Evolutionary conservation across 1,140 invertebrate species (phyloP), one percentile per base, ranked within the genome.

Genomic region (Dolichoris vasculosae): DNA sequence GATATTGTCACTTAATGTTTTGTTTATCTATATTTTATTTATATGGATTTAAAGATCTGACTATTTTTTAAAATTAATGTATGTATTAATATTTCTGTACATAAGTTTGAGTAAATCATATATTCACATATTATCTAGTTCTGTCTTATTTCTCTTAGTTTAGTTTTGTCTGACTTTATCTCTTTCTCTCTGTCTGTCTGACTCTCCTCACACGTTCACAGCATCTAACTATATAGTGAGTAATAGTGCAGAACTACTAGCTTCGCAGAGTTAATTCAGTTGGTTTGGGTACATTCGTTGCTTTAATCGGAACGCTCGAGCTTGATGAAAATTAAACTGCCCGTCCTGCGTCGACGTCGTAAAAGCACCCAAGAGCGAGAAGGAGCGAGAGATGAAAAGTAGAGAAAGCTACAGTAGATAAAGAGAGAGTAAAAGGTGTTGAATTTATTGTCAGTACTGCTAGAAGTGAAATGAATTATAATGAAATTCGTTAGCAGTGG

Each of bases 291-390:
- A 86, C 81, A 80, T 86, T 87, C 73, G 82, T 83, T 83, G 82
- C 85, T 87, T 86, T 87, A 88, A 88, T 85, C 86, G 86, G 69
- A 81, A 81, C 86, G 40, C 63, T 80, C 78, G 80, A 64, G 86
- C 82, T 88, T 86, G 88, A 88, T 88, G 87, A 89, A 89, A 87
- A 86, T 84, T 85, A 86, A 89, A 89, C 83, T 83, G 48, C 77
- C 46, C 80, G 63, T 64, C 55, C 26, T 67, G 76, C 78, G 85
- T 89, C 84, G 71, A 69, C 87, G 35, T 85, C 85, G 48, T 84
- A 82, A 55, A 78, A 63, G 81, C 73, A 51, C 55, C 15, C 80
- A 55, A 11, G 77, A 43, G 67, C 8, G 35, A 73, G 48, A 67
- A 77, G 55, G 40, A 69, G 48, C 69, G 63, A 85, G 67, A 59